phyloP scores from a whole-genome alignment of 2,113 vertebrate genomes.

The Lamprologus callipterus region DNA sequence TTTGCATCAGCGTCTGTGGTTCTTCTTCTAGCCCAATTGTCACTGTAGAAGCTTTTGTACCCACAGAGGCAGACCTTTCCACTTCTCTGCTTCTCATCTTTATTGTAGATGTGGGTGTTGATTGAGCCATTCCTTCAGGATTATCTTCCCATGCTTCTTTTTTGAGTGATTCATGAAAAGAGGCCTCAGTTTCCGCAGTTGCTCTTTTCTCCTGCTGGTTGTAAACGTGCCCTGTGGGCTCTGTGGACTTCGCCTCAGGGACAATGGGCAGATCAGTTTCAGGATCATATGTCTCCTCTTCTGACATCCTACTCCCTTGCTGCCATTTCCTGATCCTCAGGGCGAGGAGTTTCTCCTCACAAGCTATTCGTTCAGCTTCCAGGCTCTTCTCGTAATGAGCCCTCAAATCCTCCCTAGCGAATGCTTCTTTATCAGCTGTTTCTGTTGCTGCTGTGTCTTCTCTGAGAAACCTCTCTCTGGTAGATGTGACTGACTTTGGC shows the following conservation, averaged over 20 bases:
- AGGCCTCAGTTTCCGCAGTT: not conserved
- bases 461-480: conserved; percentile 25
- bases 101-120: not conserved
- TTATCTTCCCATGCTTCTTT: not conserved
- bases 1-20: not conserved
- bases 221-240: not conserved
- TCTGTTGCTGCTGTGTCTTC: not conserved
- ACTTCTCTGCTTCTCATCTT: not conserved
- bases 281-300: conserved; percentile 27
- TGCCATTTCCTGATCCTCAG: conserved; percentile 65
- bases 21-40: not conserved
- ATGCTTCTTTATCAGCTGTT: conserved; percentile 4
- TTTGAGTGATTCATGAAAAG: conserved; percentile 6
- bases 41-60: not conserved
- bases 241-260: not conserved
- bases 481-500: conserved; percentile 19
- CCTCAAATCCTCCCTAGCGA: conserved; percentile 20
- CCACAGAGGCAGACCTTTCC: not conserved
- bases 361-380: conserved; percentile 54
- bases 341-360: conserved; percentile 64
- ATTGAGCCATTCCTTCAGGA: not conserved
- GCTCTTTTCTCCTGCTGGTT: not conserved
- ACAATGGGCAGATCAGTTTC: conserved; percentile 11
- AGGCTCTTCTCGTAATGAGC: conserved; percentile 57
- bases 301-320: conserved; percentile 45